These are phyloP conservation scores for Brachionus sp. DNA, from an alignment of 1,140 invertebrate species.

Conservation along the genomic window DNA sequence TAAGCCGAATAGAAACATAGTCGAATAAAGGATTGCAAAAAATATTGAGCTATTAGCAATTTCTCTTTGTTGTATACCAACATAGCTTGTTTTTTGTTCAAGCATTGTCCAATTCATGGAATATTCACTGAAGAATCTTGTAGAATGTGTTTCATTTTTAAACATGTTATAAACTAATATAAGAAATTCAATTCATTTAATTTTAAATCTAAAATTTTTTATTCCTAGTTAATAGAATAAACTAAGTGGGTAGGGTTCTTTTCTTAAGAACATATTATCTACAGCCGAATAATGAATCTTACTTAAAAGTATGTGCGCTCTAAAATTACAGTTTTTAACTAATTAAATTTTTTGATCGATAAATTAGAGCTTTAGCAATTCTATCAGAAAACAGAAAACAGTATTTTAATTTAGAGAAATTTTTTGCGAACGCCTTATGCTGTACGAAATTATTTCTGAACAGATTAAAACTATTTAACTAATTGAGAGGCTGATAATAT, in stretches of 20 bases:
- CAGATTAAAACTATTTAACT: background rate
- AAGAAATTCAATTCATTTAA: background rate
- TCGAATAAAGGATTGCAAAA: constrained; percentile 67
- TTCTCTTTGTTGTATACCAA: background rate
- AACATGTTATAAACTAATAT: background rate
- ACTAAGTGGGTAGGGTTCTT: no score
- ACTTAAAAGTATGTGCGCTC: background rate
- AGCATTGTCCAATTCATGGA: background rate
- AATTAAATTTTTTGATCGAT: background rate
- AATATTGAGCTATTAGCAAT: background rate
- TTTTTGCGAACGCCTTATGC: no score
- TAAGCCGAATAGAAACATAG: constrained; percentile 78
- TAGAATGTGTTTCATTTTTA: background rate
- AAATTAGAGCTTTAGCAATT: background rate
- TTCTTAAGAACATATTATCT: background rate
- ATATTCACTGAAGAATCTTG: background rate
- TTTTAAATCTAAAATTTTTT: no score
- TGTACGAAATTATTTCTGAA: background rate
- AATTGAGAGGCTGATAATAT: background rate
- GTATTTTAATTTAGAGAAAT: no score
- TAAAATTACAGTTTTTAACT: background rate
- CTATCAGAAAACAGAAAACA: background rate
- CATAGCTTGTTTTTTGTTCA: background rate
- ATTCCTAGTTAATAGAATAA: no score
- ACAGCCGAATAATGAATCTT: background rate